phyloP scores from a whole-genome alignment of 2,113 vertebrate species.

The rabbit (Oryctolagus cuniculus) region mOryCun1.1 NC_091441.1:64798001-64798500 shows the following conservation, averaged over 20 bases:
- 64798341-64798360: not conserved
- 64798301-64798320: not conserved
- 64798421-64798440: not conserved
- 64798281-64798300: not conserved
- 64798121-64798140: not conserved
- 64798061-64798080: no score
- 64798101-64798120: not conserved
- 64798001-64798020: not conserved
- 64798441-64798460: not conserved
- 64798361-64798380: not conserved
- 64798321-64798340: not conserved
- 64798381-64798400: not conserved
- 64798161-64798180: not conserved
- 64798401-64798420: not conserved
- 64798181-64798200: not conserved
- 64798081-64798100: not conserved
- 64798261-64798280: not conserved
- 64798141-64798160: not conserved
- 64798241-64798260: not conserved
- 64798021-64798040: no score
- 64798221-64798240: not conserved
- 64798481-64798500: not conserved
- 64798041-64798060: no score
- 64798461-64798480: not conserved
- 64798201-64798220: not conserved